Percentiles rank a stretch among this genome's conserved stretches.
These are phyloP conservation scores for Pollachius pollachius DNA, from an alignment of 2,113 vertebrate genomes.

Conservation along the genomic window DNA sequence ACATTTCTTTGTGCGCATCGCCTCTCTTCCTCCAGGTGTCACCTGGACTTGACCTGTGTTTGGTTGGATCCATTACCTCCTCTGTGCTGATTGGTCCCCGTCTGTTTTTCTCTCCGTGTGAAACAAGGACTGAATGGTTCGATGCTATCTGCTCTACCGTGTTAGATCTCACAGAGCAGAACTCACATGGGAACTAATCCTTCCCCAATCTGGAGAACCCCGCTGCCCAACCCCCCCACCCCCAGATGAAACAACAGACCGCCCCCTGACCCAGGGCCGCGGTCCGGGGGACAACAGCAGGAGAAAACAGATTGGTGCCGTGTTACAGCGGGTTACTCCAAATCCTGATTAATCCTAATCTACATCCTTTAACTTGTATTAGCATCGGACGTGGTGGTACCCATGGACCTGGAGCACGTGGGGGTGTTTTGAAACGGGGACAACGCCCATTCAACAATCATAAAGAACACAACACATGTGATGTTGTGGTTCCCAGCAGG, in stretches of 20 bases:
- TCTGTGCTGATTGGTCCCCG: too few species aligned
- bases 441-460: too few species aligned
- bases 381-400: slow-evolving; percentile 27
- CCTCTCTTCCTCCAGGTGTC: neutral
- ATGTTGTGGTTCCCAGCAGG: too few species aligned
- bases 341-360: slow-evolving; percentile 61
- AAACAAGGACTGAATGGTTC: neutral
- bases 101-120: neutral
- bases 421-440: too few species aligned
- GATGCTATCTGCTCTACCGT: slow-evolving; percentile 32
- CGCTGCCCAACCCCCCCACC: neutral
- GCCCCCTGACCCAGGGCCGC: slow-evolving; percentile 31
- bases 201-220: slow-evolving; percentile 64
- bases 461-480: too few species aligned
- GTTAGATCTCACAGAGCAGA: slow-evolving; percentile 60
- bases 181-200: slow-evolving; percentile 69
- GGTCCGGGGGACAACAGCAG: slow-evolving; percentile 32
- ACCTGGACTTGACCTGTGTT: too few species aligned
- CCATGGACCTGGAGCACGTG: too few species aligned
- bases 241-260: slow-evolving; percentile 13
- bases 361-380: slow-evolving; percentile 44
- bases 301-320: slow-evolving; percentile 23
- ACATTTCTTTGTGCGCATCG: slow-evolving; percentile 15
- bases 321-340: slow-evolving; percentile 54
- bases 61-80: too few species aligned